Percentiles rank a stretch among this genome's conserved stretches.
These are phyloP conservation scores for Caenorhabditis remanei DNA, from an alignment of 1,140 invertebrate species.

Conservation along the genomic window DNA sequence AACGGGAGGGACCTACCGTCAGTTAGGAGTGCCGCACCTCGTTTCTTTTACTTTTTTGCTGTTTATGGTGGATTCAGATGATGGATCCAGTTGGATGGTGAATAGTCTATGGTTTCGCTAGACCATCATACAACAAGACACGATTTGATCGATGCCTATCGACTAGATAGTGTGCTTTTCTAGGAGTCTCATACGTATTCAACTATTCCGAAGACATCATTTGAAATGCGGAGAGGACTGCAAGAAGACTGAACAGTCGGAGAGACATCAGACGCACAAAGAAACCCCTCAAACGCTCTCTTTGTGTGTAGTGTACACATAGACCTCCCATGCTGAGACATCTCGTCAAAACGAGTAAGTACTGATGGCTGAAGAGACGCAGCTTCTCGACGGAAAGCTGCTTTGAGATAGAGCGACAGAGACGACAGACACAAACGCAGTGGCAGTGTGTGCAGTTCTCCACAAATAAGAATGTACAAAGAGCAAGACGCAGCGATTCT, in stretches of 20 bases:
- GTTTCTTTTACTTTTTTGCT: background rate
- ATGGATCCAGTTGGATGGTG: background rate
- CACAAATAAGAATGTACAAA: background rate
- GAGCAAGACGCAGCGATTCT: background rate
- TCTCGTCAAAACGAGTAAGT: background rate
- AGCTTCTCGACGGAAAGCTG: background rate
- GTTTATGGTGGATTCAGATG: constrained; percentile 24
- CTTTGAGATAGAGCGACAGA: background rate
- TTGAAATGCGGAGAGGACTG: background rate
- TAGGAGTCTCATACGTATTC: background rate
- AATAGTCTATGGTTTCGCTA: constrained; percentile 50
- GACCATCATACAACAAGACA: constrained; percentile 4
- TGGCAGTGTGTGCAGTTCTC: background rate
- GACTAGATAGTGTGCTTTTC: background rate
- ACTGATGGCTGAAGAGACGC: background rate
- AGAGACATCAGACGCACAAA: background rate
- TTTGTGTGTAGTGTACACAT: constrained; percentile 38
- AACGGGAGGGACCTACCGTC: constrained; percentile 16
- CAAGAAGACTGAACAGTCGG: background rate
- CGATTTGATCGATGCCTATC: constrained; percentile 30
- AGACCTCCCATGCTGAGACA: background rate
- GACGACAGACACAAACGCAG: background rate
- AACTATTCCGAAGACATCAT: constrained; percentile 37
- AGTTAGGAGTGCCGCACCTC: background rate
- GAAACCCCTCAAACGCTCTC: background rate